Base-by-base conservation (phyloP, 2,888 invertebrate genomes). In the Metallyticus violacea region DNA sequence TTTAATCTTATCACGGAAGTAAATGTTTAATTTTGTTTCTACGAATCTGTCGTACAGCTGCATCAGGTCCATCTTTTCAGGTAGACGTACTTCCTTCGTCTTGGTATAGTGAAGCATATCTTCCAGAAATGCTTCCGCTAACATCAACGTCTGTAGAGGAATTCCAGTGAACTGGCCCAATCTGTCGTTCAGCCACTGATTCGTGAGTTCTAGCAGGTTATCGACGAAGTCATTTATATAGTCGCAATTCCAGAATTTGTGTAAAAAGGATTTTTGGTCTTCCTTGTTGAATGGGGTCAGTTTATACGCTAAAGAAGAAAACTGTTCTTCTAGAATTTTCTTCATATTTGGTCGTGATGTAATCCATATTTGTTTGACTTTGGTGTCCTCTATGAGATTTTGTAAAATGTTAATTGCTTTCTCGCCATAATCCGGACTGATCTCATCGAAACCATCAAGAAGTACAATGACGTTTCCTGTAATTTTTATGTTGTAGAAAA, bases 131-230 rank as follows among this genome's bases (percentile, higher is more conserved):
- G 78, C 85, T 30, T 85, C 87, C 7, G 85, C 87, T 9, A 87
- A 28, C 85, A 87, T 85, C 25, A 85, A 26, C 2, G 87, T 87
- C 27, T 87, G 87, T 28, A 85, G 77, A 7, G 87, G 87, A 40
- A 87, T 87, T 1, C 87, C 82, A 28, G 81, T 87, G 26, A 87
- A 85, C 15, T 79, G 82, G 5, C 82, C 78, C 25, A 82, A 29
- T 40, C 79, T 83, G n/a, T 62, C 40, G n/a, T 81, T 40, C 1
- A 81, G 81, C 29, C 29, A 81, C 6, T n/a, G 29, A 22, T 25
- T 25, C 0, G 81, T 30, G 29, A 40, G n/a, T 30, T 25, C 26
- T 1, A 81, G n/a, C 6, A 81, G 29, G 0, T 26, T 29, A 15
- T 81, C 22, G 1, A 30, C 40, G 22, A 81, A 30, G 0, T 26